phyloP scores from a whole-genome alignment of 2,888 invertebrate species.

The Leptinotarsa rubiginosa region DNA sequence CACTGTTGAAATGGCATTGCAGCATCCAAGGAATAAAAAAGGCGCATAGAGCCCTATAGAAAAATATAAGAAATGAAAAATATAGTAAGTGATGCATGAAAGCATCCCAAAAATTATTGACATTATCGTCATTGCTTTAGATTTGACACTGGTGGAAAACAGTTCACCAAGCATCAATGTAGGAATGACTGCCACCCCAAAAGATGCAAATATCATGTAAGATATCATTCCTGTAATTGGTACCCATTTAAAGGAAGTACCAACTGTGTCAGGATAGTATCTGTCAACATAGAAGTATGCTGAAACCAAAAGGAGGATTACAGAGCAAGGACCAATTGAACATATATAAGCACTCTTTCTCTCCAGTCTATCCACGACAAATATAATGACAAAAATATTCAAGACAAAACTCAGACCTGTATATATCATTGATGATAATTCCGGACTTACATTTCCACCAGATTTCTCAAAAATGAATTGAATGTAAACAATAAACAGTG shows the following conservation, averaged over 20 bases:
- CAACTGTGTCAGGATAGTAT: conserved; percentile 44
- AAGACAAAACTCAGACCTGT: conserved; percentile 39
- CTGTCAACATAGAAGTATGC: conserved; percentile 51
- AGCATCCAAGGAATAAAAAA: conserved; percentile 54
- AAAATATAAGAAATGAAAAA: conserved; percentile 55
- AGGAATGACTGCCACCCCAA: conserved; percentile 54
- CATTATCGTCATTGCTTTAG: conserved; percentile 50
- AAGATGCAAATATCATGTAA: conserved; percentile 50
- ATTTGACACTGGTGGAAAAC: conserved; percentile 57
- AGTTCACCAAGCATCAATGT: conserved; percentile 56
- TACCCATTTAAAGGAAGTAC: conserved; percentile 50
- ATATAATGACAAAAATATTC: conserved; percentile 44
- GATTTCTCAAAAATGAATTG: conserved; percentile 56
- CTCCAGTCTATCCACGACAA: conserved; percentile 50
- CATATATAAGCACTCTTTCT: conserved; percentile 49
- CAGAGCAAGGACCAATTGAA: conserved; percentile 48
- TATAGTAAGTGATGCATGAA: conserved; percentile 51
- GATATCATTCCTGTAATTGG: conserved; percentile 55
- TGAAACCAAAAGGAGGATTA: conserved; percentile 46
- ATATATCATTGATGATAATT: conserved; percentile 44
- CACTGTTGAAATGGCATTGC: conserved; percentile 49
- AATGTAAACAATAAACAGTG: conserved; percentile 52
- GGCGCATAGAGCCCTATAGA: conserved; percentile 53
- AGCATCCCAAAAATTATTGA: conserved; percentile 52
- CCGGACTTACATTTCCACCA: conserved; percentile 55